Evolutionary conservation across 2,113 vertebrate species (phyloP), one percentile per base, ranked within the genome.

Genomic region (Phrynosoma blainvillii): DNA sequence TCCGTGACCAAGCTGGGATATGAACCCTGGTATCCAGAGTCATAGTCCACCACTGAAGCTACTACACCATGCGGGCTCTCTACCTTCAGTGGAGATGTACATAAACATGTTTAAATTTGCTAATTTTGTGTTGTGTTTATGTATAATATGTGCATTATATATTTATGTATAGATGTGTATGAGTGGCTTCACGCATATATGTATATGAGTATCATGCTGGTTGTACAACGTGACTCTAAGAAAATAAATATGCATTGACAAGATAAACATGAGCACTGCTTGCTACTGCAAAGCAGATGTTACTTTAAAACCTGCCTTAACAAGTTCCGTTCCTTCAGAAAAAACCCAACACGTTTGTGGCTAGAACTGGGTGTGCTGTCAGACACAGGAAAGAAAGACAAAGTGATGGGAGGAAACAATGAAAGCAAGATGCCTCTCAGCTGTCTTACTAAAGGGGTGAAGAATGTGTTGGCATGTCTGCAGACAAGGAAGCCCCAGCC

Each of bases 301-400:
- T 82, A 10, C 75, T 90, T 92, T 89, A 66, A 88, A 91, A 90
- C 81, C 30, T 89, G 82, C 76, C 27, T 0, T 52, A 88, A 86
- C 4, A 71, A 82, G 13, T 73, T 59, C 20, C 1, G 1, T 54
- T 18, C 85, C 85, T 83, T 3, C 62, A 27, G 54, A 14, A 88
- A 76, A 76, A 80, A 9, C 30, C 27, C 65, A 47, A 66, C 65
- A 84, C 27, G 10, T 79, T 25, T 62, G 84, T 85, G 88, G 68
- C 66, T 89, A 79, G 40, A 89, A 54, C 59, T 79, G 32, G 80
- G 82, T 0, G 0, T 5, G 3, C 66, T 81, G 73, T 62, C 82
- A 88, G 74, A 42, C 0, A 1, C 23, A 25, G 1, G 1, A 84
- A 91, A 87, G 84, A 89, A 89, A 86, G 88, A 86, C 84, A 89